Base-by-base conservation (phyloP, 2,113 vertebrate species). In the Sula dactylatra region DNA sequence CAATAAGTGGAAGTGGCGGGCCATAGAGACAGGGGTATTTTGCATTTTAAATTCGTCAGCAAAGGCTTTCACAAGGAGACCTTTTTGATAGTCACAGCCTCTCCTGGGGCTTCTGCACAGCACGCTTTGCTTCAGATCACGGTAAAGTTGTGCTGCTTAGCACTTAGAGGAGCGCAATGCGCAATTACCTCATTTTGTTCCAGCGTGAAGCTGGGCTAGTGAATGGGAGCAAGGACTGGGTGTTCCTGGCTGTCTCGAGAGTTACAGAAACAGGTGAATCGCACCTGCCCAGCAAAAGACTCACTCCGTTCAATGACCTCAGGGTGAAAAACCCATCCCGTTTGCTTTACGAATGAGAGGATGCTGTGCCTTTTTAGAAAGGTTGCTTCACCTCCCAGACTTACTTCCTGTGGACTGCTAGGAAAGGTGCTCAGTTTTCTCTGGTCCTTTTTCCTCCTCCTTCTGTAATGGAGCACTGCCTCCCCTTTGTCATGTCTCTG, bases 11-110 rank as follows among this genome's bases (percentile, higher is more conserved):
- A 81, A 27, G 34, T 17, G n/a, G 10, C 36, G 47, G 61, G 20
- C 32, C 21, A 1, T 4, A 6, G 22, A 31, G 40, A 5, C 8
- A 4, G 0, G 21, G 25, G 13, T 36, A 3, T 29, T 77, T 13
- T 16, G 20, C 29, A 6, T 58, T 94, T 38, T 19, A 10, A 42
- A 6, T 42, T 27, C 16, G 11, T 34, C 5, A 22, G 42, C 58
- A 29, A 13, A 44, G 24, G 20, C 21, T 21, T 50, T 21, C n/a
- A 15, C 26, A 34, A 73, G 26, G 38, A 67, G 22, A 25, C 6
- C 9, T 15, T 5, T 7, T 13, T 13, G 56, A 27, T 26, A 32
- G 31, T 7, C 21, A 9, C 32, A 27, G 44, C 11, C 45, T 65
- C 42, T 42, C 47, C 3, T 2, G 8, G 24, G 32, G 56, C 64